Conservation (phyloP, 1,140 invertebrate species). For the Lineus longissimus region DNA sequence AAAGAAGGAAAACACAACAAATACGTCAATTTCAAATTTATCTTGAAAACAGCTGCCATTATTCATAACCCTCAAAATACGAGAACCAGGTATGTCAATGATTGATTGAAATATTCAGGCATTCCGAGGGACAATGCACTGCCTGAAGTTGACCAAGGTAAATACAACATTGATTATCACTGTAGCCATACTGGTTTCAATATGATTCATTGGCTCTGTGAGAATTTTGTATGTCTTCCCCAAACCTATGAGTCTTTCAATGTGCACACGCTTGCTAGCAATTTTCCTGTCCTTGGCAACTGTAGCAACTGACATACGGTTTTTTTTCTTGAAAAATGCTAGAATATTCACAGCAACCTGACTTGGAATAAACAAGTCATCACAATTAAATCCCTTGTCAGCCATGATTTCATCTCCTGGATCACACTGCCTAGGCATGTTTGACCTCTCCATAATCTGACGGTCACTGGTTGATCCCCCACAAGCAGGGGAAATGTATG, state of each 20-base stretch:
- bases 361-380: conserved; percentile 13
- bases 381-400: conserved; percentile 15
- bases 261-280: conserved; percentile 16
- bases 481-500: conserved; percentile 14
- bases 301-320: conserved; percentile 9
- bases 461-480: conserved; percentile 18
- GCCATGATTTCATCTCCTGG: too few relatives aligned
- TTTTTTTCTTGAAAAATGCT: conserved; percentile 14
- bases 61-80: too few relatives aligned
- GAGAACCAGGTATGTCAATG: too few relatives aligned
- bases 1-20: too few relatives aligned
- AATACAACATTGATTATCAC: conserved; percentile 11
- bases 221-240: conserved; percentile 13
- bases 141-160: conserved; percentile 13
- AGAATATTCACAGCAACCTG: too few relatives aligned
- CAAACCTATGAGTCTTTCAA: conserved; percentile 15
- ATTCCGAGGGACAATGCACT: conserved; percentile 9
- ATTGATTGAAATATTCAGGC: too few relatives aligned
- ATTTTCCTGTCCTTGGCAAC: conserved; percentile 11
- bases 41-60: too few relatives aligned
- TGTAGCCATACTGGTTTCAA: neutral
- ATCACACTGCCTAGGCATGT: neutral
- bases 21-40: too few relatives aligned
- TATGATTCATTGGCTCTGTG: neutral
- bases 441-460: conserved; percentile 13